phyloP scores from a whole-genome alignment of 1,140 invertebrate genomes.

The Maniola jurtina region DNA sequence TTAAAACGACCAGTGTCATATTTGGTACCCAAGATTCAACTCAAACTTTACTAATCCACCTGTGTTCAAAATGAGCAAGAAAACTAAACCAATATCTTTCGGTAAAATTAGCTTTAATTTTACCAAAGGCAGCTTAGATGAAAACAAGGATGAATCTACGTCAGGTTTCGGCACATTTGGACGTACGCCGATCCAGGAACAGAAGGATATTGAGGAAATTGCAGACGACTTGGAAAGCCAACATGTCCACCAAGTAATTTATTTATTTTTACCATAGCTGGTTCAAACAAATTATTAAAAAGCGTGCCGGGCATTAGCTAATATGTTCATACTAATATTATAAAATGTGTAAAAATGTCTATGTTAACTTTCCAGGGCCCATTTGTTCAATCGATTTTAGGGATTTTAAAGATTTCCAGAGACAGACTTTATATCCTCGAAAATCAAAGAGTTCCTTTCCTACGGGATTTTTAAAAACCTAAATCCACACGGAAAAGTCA shows the following conservation, averaged over 20 bases:
- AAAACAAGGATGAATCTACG: slow-evolving; percentile 40
- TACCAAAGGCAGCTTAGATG: slow-evolving; percentile 37
- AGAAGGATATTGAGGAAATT: slow-evolving; percentile 82
- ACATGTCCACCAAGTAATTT: slow-evolving; percentile 80
- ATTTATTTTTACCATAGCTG: too few relatives aligned
- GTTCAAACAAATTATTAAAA: too few relatives aligned
- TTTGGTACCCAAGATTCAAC: background rate
- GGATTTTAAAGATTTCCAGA: too few relatives aligned
- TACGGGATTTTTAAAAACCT: too few relatives aligned
- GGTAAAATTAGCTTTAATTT: slow-evolving; percentile 71
- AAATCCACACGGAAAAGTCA: too few relatives aligned
- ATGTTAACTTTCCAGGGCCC: too few relatives aligned
- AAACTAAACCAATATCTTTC: slow-evolving; percentile 72
- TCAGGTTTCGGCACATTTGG: slow-evolving; percentile 83
- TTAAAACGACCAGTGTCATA: background rate
- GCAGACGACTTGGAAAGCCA: slow-evolving; percentile 84
- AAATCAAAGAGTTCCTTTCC: too few relatives aligned
- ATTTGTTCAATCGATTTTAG: too few relatives aligned
- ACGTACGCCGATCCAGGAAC: slow-evolving; percentile 71
- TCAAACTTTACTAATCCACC: background rate
- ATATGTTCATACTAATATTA: too few relatives aligned
- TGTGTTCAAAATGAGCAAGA: slow-evolving; percentile 61
- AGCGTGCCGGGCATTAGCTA: too few relatives aligned
- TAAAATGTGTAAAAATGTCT: too few relatives aligned
- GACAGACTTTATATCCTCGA: too few relatives aligned